Evolutionary conservation across 92 coral and sea anemone genomes (phyloP), one percentile per base, ranked within the genome.

Genomic region (Phenganax subtilis): DNA sequence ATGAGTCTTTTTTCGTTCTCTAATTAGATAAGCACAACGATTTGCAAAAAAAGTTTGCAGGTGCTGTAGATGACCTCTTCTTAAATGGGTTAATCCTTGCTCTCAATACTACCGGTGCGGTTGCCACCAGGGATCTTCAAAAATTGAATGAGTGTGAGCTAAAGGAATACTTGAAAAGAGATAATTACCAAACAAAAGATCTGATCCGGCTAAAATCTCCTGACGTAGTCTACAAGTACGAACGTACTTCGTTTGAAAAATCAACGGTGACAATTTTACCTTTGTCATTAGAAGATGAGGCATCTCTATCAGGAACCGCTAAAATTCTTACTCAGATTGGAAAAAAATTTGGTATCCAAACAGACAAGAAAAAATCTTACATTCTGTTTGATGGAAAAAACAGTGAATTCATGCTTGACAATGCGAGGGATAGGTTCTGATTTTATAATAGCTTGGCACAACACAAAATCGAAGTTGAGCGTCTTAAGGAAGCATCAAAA

Each of bases 351-450:
- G 66, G 20, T 6, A 60, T 60, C 17, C 66, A 60, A 60, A 60
- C 66, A 60, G 66, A 60, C 14, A 16, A 60, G 14, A 60, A 60
- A 27, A 11, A 60, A 60, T 16, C 66, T 60, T 60, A 60, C 15
- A 60, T 60, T 60, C 66, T 60, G 6, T 60, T 60, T 60, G 66
- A 60, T 27, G 66, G 66, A 60, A 60, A 60, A 60, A 60, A 60
- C 16, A 11, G 66, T 6, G 66, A 60, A 60, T 60, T 60, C 66
- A 60, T 60, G 66, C 66, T 60, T 60, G 66, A 60, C 12, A 20
- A 20, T 20, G 25, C 25, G 25, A 20, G 25, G 25, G 25, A 20
- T 20, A 20, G 25, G 25, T 20, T 20, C 25, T 20, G 25, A 20
- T 20, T 20, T 20, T 20, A 20, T 20, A 20, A 20, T 20, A 20